Percentiles rank a stretch among this genome's conserved stretches.
phyloP scores from a whole-genome alignment of 2,797 vertebrate genomes.

The Mycteria americana region DNA sequence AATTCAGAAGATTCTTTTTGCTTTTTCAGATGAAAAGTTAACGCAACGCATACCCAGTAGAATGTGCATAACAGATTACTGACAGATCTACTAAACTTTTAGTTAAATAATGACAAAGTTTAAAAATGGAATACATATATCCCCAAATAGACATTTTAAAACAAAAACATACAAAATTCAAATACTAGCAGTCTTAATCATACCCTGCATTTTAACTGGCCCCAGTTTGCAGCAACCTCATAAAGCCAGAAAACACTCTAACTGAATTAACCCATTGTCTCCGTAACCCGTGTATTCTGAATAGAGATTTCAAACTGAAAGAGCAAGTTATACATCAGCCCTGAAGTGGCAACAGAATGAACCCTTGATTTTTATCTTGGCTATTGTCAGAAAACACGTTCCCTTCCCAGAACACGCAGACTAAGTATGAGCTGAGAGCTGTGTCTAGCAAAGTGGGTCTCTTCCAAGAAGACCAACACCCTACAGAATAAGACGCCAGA shows the following conservation, averaged over 20 bases:
- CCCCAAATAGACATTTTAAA: background rate
- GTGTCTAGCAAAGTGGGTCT: background rate
- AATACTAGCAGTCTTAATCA: background rate
- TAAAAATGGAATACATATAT: background rate
- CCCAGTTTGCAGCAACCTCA: background rate
- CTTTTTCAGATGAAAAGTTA: background rate
- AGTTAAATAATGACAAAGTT: background rate
- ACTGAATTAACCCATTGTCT: background rate
- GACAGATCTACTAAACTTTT: background rate
- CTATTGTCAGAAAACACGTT: background rate
- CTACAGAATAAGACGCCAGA: background rate
- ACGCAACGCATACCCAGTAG: background rate
- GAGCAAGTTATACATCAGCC: background rate
- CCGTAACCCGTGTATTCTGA: background rate
- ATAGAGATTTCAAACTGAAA: background rate
- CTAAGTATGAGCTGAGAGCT: background rate
- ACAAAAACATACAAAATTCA: background rate
- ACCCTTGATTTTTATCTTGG: background rate
- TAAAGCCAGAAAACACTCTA: background rate
- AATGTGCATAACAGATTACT: background rate
- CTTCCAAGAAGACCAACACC: background rate
- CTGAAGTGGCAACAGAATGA: background rate
- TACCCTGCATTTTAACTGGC: background rate
- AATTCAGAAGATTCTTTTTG: background rate
- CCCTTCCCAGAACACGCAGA: background rate